Percentiles rank a stretch among this genome's conserved stretches.
These are phyloP conservation scores for Mesochorus sp. DNA, from an alignment of 2,888 invertebrate species.

Conservation along the genomic window DNA sequence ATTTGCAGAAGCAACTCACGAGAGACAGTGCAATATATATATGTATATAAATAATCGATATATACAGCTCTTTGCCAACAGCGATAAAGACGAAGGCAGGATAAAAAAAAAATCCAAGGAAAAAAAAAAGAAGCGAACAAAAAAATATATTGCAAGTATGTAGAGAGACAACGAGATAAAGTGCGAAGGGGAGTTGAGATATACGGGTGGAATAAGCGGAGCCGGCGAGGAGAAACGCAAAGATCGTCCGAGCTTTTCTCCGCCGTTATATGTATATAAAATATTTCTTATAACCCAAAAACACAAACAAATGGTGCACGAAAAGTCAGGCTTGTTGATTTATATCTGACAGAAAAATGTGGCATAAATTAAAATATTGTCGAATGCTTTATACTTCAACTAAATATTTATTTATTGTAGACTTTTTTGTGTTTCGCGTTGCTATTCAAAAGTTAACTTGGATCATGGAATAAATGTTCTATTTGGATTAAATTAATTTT, in stretches of 20 bases:
- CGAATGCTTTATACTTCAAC: too few relatives aligned
- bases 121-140: background rate
- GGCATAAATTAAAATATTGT: too few relatives aligned
- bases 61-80: conserved; percentile 25
- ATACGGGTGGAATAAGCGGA: conserved; percentile 30
- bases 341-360: too few relatives aligned
- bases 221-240: background rate
- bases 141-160: conserved; percentile 28
- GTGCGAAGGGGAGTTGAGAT: conserved; percentile 25
- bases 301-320: too few relatives aligned
- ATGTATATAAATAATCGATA: conserved; percentile 30
- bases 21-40: conserved; percentile 55
- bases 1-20: conserved; percentile 58
- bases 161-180: conserved; percentile 51
- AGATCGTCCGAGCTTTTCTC: conserved; percentile 1
- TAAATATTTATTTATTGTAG: too few relatives aligned
- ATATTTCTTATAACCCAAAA: too few relatives aligned
- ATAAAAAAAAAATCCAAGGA: conserved; percentile 1
- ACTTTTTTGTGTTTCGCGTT: too few relatives aligned
- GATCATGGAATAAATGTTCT: too few relatives aligned
- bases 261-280: conserved; percentile 34
- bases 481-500: too few relatives aligned
- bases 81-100: conserved; percentile 38
- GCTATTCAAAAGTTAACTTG: too few relatives aligned
- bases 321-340: too few relatives aligned